Evolutionary conservation across 2,888 invertebrate genomes (phyloP).

Genomic region (Abscondita cerata): DNA sequence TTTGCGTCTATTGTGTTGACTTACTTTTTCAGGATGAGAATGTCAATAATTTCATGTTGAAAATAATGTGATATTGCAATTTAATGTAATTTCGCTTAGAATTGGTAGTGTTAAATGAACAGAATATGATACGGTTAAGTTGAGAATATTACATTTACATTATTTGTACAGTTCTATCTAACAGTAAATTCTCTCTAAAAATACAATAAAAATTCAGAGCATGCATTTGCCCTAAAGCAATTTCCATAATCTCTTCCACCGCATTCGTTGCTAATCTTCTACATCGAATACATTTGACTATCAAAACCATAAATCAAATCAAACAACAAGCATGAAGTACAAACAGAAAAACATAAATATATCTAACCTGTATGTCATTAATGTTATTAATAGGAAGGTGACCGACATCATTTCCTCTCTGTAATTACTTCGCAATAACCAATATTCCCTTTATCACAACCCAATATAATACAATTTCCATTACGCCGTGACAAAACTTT

Average conservation of each 20-base stretch:
- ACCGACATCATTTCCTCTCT: constrained; percentile 3
- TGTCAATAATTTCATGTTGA: no score
- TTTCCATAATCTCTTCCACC: constrained; percentile 36
- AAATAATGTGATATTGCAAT: no score
- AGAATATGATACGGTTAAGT: constrained; percentile 26
- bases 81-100: constrained; percentile 6
- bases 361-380: constrained; percentile 29
- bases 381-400: constrained; percentile 28
- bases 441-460: no score
- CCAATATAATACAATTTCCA: background rate
- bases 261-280: constrained; percentile 36
- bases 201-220: constrained; percentile 33
- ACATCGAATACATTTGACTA: constrained; percentile 35
- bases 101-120: constrained; percentile 25
- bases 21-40: no score
- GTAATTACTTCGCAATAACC: background rate
- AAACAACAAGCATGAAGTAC: constrained; percentile 27
- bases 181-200: constrained; percentile 27
- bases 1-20: no score
- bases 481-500: background rate
- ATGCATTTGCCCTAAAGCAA: constrained; percentile 34
- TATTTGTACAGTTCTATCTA: constrained; percentile 24
- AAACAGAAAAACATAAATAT: constrained; percentile 33
- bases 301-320: constrained; percentile 35
- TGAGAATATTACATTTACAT: constrained; percentile 26